Conservation (phyloP, 2,113 vertebrate species). For the Cettia cetti region DNA sequence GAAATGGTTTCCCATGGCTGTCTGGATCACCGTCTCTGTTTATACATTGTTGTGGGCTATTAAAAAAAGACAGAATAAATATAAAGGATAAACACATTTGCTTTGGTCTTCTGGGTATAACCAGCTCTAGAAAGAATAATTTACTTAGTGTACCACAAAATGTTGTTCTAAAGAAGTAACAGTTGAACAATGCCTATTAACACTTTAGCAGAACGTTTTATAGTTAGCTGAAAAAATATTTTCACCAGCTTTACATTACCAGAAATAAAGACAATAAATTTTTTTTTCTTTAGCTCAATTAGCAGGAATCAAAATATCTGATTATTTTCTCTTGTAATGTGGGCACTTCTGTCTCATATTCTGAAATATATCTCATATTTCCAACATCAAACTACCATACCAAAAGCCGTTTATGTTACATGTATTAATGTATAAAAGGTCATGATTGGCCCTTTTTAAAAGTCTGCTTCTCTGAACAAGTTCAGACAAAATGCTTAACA, state of each 20-base stretch:
- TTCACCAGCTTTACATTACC: neutral
- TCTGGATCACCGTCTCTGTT: conserved; percentile 80
- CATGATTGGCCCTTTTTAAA: neutral
- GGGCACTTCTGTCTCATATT: neutral
- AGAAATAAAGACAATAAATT: neutral
- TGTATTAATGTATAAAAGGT: neutral
- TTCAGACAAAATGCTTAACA: neutral
- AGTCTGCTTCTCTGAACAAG: neutral
- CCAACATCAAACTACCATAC: neutral
- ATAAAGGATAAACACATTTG: neutral
- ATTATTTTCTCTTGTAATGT: neutral
- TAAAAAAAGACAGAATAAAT: conserved; percentile 24
- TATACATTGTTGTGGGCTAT: conserved; percentile 76
- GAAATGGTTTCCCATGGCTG: conserved; percentile 82
- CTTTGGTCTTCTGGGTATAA: conserved; percentile 41
- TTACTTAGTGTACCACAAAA: neutral
- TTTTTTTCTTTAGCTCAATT: neutral
- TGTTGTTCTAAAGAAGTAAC: neutral
- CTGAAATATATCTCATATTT: neutral
- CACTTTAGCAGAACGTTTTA: neutral
- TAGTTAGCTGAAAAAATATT: neutral
- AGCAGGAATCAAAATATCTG: neutral
- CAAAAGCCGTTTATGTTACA: neutral
- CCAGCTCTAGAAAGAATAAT: neutral
- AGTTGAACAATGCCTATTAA: neutral